These are phyloP conservation scores for Leptocoma aspasia DNA, from an alignment of 2,113 vertebrate genomes.

Conservation along the genomic window DNA sequence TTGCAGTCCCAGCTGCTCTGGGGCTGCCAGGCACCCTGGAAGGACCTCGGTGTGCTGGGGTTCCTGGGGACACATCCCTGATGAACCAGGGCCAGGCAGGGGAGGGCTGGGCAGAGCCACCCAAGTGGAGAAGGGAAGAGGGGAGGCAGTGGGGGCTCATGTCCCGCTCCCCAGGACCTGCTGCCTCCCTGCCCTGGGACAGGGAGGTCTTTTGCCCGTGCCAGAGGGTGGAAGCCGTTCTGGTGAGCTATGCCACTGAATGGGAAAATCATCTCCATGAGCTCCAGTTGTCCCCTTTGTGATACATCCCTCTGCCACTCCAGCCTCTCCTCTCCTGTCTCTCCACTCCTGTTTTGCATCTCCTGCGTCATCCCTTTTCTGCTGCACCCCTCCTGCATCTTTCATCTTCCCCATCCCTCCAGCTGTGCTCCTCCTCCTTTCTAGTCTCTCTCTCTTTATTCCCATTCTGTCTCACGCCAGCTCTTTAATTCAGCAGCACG, in stretches of 20 bases:
- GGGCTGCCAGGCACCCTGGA: background rate
- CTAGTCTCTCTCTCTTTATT: background rate
- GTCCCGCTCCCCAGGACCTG: background rate
- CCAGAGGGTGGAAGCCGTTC: background rate
- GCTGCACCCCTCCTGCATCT: background rate
- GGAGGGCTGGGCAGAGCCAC: background rate
- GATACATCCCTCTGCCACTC: background rate
- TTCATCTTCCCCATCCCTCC: background rate
- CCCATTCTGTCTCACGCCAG: background rate
- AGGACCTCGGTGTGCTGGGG: background rate
- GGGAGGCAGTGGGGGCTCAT: background rate
- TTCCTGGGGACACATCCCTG: too few species aligned
- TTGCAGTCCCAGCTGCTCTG: background rate
- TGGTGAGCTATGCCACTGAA: background rate
- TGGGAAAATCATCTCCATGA: background rate
- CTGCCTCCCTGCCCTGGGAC: background rate
- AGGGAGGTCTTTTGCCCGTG: background rate
- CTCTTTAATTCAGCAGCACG: background rate
- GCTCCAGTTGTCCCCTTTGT: background rate
- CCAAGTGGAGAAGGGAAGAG: background rate
- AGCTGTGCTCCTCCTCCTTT: conserved; percentile 13
- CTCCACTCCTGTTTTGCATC: background rate
- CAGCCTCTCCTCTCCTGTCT: background rate
- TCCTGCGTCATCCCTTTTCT: background rate
- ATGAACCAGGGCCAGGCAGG: background rate